Percentiles rank a stretch among this genome's conserved stretches.
Conservation (phyloP, 2,888 invertebrate genomes). For the Hirtodrosophila cameraria region DNA sequence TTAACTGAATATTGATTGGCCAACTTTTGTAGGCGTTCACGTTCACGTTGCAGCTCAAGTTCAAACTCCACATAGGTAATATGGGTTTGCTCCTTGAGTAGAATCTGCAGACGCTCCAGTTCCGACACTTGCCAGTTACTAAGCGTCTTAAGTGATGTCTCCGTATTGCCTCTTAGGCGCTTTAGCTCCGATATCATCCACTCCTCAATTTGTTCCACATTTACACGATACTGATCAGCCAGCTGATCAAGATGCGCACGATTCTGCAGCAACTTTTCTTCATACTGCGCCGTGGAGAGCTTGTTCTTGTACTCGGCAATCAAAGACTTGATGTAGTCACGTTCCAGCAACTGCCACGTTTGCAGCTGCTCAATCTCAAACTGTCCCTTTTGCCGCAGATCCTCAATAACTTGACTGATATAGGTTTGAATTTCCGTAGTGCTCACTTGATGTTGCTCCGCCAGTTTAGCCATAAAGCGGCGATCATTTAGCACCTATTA, state of each 20-base stretch:
- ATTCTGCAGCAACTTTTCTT: conserved; percentile 77
- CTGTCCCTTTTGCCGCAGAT: conserved; percentile 77
- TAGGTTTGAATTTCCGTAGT: conserved; percentile 80
- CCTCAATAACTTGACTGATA: conserved; percentile 80
- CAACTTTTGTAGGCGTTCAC: conserved; percentile 70
- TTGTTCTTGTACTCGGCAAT: conserved; percentile 76
- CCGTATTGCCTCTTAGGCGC: conserved; percentile 71
- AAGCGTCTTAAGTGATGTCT: conserved; percentile 69
- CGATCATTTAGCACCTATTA: conserved; percentile 77
- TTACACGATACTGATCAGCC: conserved; percentile 79
- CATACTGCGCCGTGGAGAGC: conserved; percentile 76
- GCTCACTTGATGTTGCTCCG: conserved; percentile 80
- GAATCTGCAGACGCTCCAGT: conserved; percentile 70
- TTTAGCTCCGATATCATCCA: conserved; percentile 81
- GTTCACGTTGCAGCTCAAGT: conserved; percentile 76
- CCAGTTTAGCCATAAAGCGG: conserved; percentile 71
- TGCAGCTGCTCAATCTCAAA: conserved; percentile 81
- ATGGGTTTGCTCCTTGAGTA: conserved; percentile 78
- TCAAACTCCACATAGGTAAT: conserved; percentile 80
- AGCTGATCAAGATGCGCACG: conserved; percentile 80
- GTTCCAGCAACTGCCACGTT: conserved; percentile 80
- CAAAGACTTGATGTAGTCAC: conserved; percentile 79
- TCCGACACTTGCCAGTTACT: conserved; percentile 80
- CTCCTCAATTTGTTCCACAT: conserved; percentile 80
- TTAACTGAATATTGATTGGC: conserved; percentile 79